Percentiles rank a stretch among this genome's conserved stretches.
These are phyloP conservation scores for Heterotis niloticus DNA, from an alignment of 2,113 vertebrate species.

Conservation along the genomic window DNA sequence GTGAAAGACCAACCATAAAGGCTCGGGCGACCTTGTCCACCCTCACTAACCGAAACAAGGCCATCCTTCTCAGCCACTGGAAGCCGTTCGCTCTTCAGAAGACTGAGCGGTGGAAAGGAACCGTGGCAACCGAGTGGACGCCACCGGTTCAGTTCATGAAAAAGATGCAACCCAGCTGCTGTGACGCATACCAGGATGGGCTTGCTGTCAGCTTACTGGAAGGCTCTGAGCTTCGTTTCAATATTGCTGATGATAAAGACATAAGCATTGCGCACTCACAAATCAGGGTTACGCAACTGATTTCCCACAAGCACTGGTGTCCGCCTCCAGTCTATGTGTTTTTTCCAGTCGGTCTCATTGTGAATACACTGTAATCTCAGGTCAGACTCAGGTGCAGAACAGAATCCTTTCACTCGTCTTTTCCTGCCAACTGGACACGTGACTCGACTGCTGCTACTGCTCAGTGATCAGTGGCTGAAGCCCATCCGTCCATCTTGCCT, in stretches of 20 bases:
- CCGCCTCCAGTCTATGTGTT: background rate
- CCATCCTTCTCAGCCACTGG: background rate
- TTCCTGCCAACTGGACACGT: background rate
- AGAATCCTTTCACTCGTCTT: background rate
- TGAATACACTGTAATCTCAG: conserved; percentile 13
- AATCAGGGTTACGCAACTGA: background rate
- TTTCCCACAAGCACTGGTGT: conserved; percentile 2
- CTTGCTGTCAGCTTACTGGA: background rate
- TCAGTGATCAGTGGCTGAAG: background rate
- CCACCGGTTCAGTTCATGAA: background rate
- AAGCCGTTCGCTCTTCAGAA: background rate
- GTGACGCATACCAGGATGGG: background rate
- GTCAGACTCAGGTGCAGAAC: conserved; percentile 7
- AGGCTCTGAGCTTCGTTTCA: background rate
- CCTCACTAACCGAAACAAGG: background rate
- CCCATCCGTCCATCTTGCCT: no score
- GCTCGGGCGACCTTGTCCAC: no score
- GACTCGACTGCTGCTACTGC: background rate
- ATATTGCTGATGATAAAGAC: no score
- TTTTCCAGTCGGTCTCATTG: conserved; percentile 9
- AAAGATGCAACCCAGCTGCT: background rate
- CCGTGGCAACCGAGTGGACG: background rate
- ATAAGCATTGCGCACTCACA: background rate
- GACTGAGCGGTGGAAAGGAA: background rate
- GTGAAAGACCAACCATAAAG: background rate